Evolutionary conservation across 2,113 vertebrate species (phyloP).

Genomic region (Mastomys coucha): DNA sequence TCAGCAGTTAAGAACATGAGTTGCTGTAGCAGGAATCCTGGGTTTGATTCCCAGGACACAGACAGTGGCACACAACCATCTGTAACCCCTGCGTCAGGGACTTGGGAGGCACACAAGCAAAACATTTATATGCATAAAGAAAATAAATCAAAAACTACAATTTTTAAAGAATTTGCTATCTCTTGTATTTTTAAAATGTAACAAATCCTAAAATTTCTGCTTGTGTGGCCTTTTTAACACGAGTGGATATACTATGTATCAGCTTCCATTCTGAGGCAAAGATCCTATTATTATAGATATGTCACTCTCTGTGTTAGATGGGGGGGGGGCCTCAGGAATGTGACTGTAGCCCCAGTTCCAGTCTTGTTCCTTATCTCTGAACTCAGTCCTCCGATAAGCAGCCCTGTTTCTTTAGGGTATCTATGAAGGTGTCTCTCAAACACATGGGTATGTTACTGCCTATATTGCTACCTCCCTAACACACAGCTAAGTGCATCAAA

Average conservation of each 20-base stretch:
- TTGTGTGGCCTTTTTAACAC: not conserved
- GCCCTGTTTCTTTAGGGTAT: not conserved
- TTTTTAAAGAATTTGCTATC: not conserved
- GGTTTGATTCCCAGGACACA: too few relatives aligned
- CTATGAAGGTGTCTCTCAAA: not conserved
- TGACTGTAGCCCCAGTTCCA: not conserved
- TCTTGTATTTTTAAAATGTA: not conserved
- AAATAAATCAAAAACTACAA: not conserved
- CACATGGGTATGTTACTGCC: not conserved
- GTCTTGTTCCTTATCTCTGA: not conserved
- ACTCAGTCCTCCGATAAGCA: not conserved
- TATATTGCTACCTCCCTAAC: not conserved
- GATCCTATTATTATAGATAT: not conserved
- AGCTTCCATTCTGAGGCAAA: not conserved
- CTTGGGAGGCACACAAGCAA: not conserved
- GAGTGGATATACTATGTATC: not conserved
- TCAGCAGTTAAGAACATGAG: not conserved
- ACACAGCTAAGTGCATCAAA: not conserved
- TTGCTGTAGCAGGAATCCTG: not conserved
- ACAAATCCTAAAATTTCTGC: not conserved
- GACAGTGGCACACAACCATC: not conserved
- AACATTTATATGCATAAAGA: not conserved
- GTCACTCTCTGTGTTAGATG: not conserved
- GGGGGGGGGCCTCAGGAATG: too few relatives aligned
- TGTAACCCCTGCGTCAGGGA: not conserved